phyloP scores from a whole-genome alignment of 2,888 invertebrate genomes.

The Cephus runcator region DNA sequence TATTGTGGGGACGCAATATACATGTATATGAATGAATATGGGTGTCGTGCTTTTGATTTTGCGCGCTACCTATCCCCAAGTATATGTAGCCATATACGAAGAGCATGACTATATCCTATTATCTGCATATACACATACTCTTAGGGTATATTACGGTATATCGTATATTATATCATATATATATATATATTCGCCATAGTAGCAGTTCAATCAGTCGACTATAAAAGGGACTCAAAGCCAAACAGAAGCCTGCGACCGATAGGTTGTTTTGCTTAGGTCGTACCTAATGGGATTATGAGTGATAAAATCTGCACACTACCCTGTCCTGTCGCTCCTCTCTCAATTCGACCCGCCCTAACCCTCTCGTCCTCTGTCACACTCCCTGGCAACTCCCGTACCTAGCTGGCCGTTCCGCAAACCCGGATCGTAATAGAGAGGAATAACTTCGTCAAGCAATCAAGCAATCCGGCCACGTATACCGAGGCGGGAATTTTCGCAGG shows the following conservation, averaged over 20 bases:
- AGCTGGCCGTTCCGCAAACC: not conserved
- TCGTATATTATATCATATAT: not conserved
- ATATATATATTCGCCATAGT: not conserved
- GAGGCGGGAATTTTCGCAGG: not conserved
- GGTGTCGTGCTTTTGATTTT: conserved; percentile 28
- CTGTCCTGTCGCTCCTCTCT: not conserved
- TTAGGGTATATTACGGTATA: not conserved
- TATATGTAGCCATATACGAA: no score
- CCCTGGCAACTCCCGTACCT: not conserved
- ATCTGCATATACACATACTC: not conserved
- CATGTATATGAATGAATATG: not conserved
- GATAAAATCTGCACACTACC: not conserved
- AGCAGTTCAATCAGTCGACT: conserved; percentile 18
- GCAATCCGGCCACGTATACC: not conserved
- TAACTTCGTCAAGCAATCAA: not conserved
- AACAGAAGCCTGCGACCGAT: conserved; percentile 12
- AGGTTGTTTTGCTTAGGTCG: conserved; percentile 7
- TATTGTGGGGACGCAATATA: not conserved
- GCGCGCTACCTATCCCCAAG: conserved; percentile 5
- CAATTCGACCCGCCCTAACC: not conserved
- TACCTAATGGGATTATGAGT: conserved; percentile 17
- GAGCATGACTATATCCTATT: not conserved
- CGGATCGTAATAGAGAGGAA: conserved; percentile 5
- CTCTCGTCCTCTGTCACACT: not conserved
- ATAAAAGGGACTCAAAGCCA: conserved; percentile 22